Percentiles rank a stretch among this genome's conserved stretches.
Evolutionary conservation across 2,113 vertebrate genomes (phyloP).

Genomic region (Apus apus): DNA sequence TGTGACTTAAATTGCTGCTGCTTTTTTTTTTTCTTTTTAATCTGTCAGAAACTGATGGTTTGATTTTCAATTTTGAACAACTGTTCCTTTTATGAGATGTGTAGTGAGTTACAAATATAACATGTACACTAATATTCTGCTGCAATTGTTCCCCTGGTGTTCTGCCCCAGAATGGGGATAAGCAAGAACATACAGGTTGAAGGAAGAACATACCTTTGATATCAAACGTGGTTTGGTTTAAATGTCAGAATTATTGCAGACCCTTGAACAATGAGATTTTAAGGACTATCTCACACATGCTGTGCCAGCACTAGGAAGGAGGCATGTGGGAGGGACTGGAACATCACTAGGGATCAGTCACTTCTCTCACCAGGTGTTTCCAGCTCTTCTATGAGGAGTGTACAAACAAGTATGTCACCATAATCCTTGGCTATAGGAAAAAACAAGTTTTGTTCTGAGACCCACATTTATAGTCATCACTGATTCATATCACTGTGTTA

Average conservation of each 20-base stretch:
- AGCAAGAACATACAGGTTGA: background rate
- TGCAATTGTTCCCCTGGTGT: background rate
- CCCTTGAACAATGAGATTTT: background rate
- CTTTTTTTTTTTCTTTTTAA: background rate
- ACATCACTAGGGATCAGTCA: background rate
- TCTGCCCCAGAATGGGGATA: background rate
- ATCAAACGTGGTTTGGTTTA: background rate
- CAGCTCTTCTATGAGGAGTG: background rate
- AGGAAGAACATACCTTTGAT: background rate
- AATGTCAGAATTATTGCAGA: background rate
- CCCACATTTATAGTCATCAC: background rate
- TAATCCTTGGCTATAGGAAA: background rate
- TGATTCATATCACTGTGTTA: background rate
- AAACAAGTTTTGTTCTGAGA: background rate
- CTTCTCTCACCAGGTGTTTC: background rate
- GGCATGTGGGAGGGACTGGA: background rate
- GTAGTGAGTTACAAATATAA: slow-evolving; percentile 11
- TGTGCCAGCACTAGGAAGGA: background rate
- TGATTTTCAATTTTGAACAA: background rate
- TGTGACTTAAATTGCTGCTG: background rate
- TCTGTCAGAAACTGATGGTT: background rate
- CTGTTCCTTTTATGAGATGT: background rate
- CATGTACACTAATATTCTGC: background rate
- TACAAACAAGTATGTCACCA: background rate
- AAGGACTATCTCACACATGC: background rate